Evolutionary conservation across 2,113 vertebrate genomes (phyloP), one percentile per base, ranked within the genome.

Genomic region (Paramisgurnus dabryanus): DNA sequence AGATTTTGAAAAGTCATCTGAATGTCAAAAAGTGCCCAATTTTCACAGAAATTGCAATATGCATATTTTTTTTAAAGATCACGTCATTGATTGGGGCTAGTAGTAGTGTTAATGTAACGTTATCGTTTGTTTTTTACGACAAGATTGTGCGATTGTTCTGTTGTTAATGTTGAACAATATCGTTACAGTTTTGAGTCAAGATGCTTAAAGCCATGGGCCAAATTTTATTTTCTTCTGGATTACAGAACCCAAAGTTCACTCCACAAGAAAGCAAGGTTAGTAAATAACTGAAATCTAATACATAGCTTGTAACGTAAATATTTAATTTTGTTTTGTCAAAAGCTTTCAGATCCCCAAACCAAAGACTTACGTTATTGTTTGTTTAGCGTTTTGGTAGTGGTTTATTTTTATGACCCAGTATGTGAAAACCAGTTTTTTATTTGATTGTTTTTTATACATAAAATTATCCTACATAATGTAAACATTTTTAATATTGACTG

Each of bases 141-240:
- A 45, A 7, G 43, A 45, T 53, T 53, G 49, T 10, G 10, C 3
- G 4, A 11, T 39, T 39, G 27, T 4, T 17, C 0, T 3, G 5
- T 50, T 63, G n/a, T 49, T 12, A 17, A 50, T n/a, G 11, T 7
- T 27, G 41, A n/a, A 40, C 34, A 61, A 13, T 12, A 45, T 13
- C 11, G 15, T 41, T 17, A 7, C 55, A 74, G 71, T 13, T 68
- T 66, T 39, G 13, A 60, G n/a, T 8, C 45, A 43, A 60, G 82
- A 94, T 95, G 94, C 41, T 93, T 49, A 94, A 92, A 84, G 74
- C 92, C n/a, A 43, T 92, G 12, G 88, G 89, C 40, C 90, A 92
- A 86, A 85, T 64, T 6, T 76, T 94, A 4, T 93, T 94, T 82
- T 93, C 92, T 0, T 69, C 79, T 13, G 90, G 90, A 41, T 74